Conservation (phyloP, 2,797 vertebrate species). For the Potorous gilbertii region DNA sequence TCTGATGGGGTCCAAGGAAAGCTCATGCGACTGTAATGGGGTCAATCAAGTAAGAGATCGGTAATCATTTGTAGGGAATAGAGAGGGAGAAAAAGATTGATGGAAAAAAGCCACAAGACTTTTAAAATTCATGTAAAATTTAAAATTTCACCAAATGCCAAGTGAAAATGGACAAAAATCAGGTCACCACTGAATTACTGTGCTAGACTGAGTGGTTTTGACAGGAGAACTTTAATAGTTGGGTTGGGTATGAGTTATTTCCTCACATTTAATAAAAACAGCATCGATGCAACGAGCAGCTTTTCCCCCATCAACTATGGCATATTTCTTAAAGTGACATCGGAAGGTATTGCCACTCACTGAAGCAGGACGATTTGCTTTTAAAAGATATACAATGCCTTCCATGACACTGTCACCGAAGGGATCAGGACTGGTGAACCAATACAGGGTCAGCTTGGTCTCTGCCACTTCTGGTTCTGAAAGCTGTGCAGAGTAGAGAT, state of each 20-base stretch:
- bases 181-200: neutral
- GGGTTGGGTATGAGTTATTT: neutral
- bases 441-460: neutral
- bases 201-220: neutral
- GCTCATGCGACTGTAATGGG: neutral
- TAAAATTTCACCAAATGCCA: neutral
- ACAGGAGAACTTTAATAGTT: neutral
- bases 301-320: neutral
- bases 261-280: neutral
- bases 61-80: neutral
- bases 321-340: neutral
- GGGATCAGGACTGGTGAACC: neutral
- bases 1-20: neutral
- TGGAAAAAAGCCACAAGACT: neutral
- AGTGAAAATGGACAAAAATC: neutral
- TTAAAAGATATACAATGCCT: neutral
- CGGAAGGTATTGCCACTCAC: neutral
- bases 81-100: neutral
- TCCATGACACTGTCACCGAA: neutral
- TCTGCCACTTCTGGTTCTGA: neutral
- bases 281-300: neutral
- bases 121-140: neutral
- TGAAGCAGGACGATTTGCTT: neutral
- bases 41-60: neutral
- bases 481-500: neutral